A percentile compares a stretch with the other conserved stretches of the same genome.
phyloP scores from a whole-genome alignment of 2,113 vertebrate species.

The Poeciliopsis turrubarensis region DNA sequence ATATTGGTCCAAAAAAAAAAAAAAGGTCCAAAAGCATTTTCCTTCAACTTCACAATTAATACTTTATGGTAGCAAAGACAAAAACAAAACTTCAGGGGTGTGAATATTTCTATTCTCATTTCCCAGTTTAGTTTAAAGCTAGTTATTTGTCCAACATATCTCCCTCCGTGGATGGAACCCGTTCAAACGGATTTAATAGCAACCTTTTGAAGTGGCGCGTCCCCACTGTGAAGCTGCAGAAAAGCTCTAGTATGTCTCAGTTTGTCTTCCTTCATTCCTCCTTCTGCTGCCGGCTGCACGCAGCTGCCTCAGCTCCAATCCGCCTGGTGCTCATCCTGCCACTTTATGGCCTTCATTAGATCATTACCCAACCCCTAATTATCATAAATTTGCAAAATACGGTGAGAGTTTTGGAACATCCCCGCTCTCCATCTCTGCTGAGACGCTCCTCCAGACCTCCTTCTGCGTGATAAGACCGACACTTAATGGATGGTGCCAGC shows the following conservation, averaged over 20 bases:
- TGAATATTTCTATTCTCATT: background rate
- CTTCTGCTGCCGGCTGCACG: slow-evolving; percentile 6
- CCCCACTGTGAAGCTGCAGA: slow-evolving; percentile 26
- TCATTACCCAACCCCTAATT: slow-evolving; percentile 52
- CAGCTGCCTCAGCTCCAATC: slow-evolving; percentile 27
- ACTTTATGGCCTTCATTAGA: slow-evolving; percentile 39
- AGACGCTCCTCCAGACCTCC: slow-evolving; percentile 32
- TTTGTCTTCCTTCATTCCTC: slow-evolving; percentile 22
- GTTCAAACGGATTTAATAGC: background rate
- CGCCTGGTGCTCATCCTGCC: slow-evolving; percentile 26
- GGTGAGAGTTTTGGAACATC: slow-evolving; percentile 23
- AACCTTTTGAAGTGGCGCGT: background rate
- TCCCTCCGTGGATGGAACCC: background rate
- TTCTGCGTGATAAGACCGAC: slow-evolving; percentile 23
- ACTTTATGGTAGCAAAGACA: background rate
- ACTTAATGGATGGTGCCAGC: slow-evolving; percentile 1
- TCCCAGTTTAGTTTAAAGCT: background rate
- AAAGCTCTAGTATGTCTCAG: slow-evolving; percentile 22
- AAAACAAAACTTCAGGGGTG: background rate
- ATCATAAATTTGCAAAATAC: slow-evolving; percentile 41
- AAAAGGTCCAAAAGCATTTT: background rate
- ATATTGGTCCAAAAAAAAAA: too few relatives aligned
- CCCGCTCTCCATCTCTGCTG: slow-evolving; percentile 15
- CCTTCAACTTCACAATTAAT: too few relatives aligned
- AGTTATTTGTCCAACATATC: background rate